Conservation (phyloP, 2,113 vertebrate genomes). For the Pterocles gutturalis region DNA sequence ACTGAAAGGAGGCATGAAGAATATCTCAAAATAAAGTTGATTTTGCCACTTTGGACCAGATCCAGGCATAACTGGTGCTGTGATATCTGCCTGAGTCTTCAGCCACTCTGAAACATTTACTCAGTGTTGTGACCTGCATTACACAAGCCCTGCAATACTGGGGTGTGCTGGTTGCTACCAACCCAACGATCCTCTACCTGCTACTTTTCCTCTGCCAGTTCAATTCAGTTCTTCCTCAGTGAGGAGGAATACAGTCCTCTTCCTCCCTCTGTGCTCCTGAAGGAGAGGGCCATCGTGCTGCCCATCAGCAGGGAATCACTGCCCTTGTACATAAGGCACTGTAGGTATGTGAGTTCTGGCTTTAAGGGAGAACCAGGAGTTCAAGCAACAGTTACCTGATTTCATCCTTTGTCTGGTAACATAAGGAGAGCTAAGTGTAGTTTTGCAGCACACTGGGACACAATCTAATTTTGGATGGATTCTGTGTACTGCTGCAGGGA, state of each 20-base stretch:
- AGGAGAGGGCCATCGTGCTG: not conserved
- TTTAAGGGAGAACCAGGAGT: not conserved
- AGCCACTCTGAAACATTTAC: not conserved
- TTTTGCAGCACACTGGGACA: not conserved
- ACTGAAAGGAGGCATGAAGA: not conserved
- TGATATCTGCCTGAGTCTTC: not conserved
- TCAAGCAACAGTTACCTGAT: not conserved
- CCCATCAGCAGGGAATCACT: not conserved
- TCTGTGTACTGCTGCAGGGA: not conserved
- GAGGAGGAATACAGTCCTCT: not conserved
- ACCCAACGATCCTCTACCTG: rapidly evolving
- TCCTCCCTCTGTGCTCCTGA: not conserved
- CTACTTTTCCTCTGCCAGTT: not conserved
- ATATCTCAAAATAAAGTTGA: not conserved
- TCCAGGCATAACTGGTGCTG: not conserved
- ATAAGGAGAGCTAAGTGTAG: not conserved
- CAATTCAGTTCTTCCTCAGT: rapidly evolving
- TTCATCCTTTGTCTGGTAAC: not conserved
- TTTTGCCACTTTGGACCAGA: not conserved
- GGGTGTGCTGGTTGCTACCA: not conserved
- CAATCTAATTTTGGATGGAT: not conserved
- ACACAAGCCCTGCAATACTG: not conserved
- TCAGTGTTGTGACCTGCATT: not conserved
- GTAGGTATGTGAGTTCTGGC: rapidly evolving
- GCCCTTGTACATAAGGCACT: not conserved